Conservation (phyloP, 1,140 invertebrate species). For the Acromyrmex echinatior region DNA sequence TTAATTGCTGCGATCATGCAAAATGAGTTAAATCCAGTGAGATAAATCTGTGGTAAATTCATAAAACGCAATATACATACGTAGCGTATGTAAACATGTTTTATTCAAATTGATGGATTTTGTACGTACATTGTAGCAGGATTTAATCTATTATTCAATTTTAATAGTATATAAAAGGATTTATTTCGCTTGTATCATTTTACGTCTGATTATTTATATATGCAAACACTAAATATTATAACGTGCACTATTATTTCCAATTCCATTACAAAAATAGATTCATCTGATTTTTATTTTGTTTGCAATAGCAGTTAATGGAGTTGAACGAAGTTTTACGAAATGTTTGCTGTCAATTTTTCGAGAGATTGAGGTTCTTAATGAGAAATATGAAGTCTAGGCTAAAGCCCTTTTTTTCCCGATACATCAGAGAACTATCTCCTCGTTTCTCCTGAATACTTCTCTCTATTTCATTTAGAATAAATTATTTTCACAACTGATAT, state of each 20-base stretch:
- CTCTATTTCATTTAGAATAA: neutral
- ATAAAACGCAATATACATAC: neutral
- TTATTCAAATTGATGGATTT: slow-evolving; percentile 33
- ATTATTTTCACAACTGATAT: neutral
- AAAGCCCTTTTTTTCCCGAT: neutral
- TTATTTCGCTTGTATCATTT: slow-evolving; percentile 27
- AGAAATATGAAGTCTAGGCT: slow-evolving; percentile 38
- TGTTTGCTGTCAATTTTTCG: slow-evolving; percentile 67
- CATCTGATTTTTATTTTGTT: neutral
- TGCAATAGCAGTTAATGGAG: slow-evolving; percentile 18
- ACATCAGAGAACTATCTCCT: slow-evolving; percentile 9
- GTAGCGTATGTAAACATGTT: slow-evolving; percentile 5
- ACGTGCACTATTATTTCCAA: neutral
- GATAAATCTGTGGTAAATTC: slow-evolving; percentile 30
- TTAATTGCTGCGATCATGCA: slow-evolving; percentile 19
- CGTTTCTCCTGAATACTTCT: slow-evolving; percentile 49
- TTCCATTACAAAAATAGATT: slow-evolving; percentile 14
- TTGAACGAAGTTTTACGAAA: slow-evolving; percentile 57
- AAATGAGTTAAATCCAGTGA: slow-evolving; percentile 32
- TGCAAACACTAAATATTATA: neutral
- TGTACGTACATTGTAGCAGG: slow-evolving; percentile 16
- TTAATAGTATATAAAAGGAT: slow-evolving; percentile 30
- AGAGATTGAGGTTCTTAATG: slow-evolving; percentile 35
- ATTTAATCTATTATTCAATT: slow-evolving; percentile 37
- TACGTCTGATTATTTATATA: slow-evolving; percentile 15